A percentile compares a stretch with the other conserved stretches of the same genome.
phyloP scores from a whole-genome alignment of 2,888 invertebrate species.

The Thereva unica region DNA sequence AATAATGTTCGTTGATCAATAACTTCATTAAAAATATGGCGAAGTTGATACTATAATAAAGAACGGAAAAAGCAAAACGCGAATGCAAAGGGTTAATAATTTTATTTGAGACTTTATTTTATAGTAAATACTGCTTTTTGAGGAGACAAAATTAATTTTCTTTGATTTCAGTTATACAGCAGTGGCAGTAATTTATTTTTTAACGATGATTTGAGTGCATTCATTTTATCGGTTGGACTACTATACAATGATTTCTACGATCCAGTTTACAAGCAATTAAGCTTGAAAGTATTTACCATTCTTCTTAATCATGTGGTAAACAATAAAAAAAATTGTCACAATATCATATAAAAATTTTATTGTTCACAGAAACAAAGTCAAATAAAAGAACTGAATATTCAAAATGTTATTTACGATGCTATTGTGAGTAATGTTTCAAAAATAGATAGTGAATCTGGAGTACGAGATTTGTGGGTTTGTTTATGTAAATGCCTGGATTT shows the following conservation, averaged over 20 bases:
- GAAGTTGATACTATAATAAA: too few species aligned
- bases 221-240: slow-evolving; percentile 52
- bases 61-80: too few species aligned
- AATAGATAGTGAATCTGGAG: slow-evolving; percentile 46
- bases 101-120: too few species aligned
- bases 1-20: too few species aligned
- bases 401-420: slow-evolving; percentile 53
- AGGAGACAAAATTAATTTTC: too few species aligned
- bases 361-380: background rate
- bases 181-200: background rate
- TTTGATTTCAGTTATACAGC: background rate
- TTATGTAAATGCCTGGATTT: slow-evolving; percentile 50
- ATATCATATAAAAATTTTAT: background rate
- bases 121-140: too few species aligned
- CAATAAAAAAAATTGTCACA: too few species aligned
- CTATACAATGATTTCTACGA: slow-evolving; percentile 51
- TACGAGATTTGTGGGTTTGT: slow-evolving; percentile 50
- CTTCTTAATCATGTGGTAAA: slow-evolving; percentile 50
- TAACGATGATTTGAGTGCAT: slow-evolving; percentile 45
- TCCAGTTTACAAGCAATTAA: slow-evolving; percentile 49
- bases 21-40: too few species aligned
- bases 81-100: too few species aligned
- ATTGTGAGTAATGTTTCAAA: slow-evolving; percentile 49
- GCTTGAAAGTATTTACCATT: slow-evolving; percentile 49
- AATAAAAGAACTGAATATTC: slow-evolving; percentile 48